Conservation (phyloP, 2,113 vertebrate genomes). For the Cheirogaleus medius region DNA sequence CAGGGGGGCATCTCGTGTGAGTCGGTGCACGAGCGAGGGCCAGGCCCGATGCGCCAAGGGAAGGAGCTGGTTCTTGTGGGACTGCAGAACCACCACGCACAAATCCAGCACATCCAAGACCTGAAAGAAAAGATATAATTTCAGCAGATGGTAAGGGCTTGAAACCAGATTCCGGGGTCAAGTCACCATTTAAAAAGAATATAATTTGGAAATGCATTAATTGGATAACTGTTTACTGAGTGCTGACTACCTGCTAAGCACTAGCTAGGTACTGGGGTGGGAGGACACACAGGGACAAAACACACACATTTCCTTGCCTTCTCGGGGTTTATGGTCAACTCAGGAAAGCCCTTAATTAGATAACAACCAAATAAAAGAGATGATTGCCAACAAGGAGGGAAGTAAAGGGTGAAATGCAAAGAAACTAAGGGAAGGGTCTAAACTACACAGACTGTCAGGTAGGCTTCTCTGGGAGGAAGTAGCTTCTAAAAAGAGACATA, state of each 20-base stretch:
- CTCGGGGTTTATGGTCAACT: not conserved
- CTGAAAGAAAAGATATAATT: conserved; percentile 76
- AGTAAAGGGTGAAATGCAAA: not conserved
- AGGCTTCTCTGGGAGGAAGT: not conserved
- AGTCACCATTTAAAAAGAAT: not conserved
- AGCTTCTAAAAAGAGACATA: not conserved
- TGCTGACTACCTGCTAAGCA: not conserved
- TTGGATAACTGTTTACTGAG: not conserved
- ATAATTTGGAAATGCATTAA: not conserved
- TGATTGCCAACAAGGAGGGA: not conserved
- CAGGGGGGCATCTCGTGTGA: conserved; percentile 91
- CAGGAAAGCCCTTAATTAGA: not conserved
- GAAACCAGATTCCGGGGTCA: not conserved
- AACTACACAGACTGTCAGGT: not conserved
- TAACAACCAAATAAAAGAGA: not conserved
- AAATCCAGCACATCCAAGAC: conserved; percentile 92
- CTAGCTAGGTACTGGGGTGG: not conserved
- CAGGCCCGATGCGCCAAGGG: conserved; percentile 94
- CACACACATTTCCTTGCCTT: not conserved
- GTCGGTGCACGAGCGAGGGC: conserved; percentile 91
- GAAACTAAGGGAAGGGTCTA: not conserved
- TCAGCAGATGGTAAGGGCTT: not conserved
- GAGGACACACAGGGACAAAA: not conserved
- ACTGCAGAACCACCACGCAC: conserved; percentile 88
- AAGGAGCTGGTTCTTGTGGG: conserved; percentile 89